Conservation (phyloP, 1,140 invertebrate genomes). For the Brachionus calyciflorus region DNA sequence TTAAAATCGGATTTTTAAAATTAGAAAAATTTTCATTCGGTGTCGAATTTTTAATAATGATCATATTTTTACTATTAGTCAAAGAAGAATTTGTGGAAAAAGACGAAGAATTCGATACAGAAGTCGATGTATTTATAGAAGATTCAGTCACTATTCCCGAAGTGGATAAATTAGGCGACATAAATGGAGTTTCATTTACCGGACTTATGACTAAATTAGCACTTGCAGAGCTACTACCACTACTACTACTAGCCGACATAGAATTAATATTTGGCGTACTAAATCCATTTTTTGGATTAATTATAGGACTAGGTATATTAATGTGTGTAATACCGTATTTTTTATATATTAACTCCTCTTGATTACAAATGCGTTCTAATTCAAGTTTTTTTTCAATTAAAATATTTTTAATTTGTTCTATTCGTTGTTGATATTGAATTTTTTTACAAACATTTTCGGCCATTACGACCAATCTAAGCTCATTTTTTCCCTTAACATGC, state of each 20-base stretch:
- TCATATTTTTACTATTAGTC: constrained; percentile 20
- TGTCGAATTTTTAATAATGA: constrained; percentile 11
- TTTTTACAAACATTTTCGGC: constrained; percentile 42
- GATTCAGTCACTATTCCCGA: neutral
- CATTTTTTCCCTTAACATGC: constrained; percentile 17
- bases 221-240: neutral
- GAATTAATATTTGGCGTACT: neutral
- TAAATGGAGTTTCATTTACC: neutral
- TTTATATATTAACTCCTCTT: constrained; percentile 8
- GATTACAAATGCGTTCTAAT: neutral
- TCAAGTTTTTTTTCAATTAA: constrained; percentile 27
- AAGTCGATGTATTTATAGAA: neutral
- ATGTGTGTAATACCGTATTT: neutral
- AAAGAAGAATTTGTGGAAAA: constrained; percentile 21
- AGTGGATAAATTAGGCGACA: neutral
- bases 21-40: neutral
- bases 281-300: neutral
- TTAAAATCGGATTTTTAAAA: neutral
- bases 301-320: neutral
- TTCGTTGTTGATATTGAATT: constrained; percentile 28
- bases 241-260: neutral
- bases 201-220: neutral
- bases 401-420: constrained; percentile 22
- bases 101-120: constrained; percentile 23
- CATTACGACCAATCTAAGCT: constrained; percentile 35